Base-by-base conservation (phyloP, 2,888 invertebrate species). In the Pammene aurita region DNA sequence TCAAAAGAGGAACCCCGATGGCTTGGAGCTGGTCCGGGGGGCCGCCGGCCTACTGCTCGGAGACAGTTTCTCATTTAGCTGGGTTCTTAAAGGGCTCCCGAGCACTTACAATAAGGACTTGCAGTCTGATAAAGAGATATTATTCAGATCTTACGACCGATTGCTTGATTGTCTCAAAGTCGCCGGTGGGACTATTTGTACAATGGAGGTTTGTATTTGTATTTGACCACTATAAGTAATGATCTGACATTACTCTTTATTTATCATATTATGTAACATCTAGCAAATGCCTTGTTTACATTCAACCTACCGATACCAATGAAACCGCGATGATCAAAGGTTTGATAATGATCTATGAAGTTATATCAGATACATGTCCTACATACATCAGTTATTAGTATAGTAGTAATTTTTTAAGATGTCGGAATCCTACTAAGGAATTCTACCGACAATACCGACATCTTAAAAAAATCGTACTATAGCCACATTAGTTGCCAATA, bases 101-200 rank as follows among this genome's bases (percentile, higher is more conserved):
- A 96, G 96, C 50, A 96, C 97, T 0, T 97, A 97, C 83, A 97
- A 97, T 80, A 97, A 97, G 82, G 97, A 97, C 80, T 86, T 97
- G 67, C 97, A 97, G 84, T 95, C 95, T 73, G 97, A 97, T 80
- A 97, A 97, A 81, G 95, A 96, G 80, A 93, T 95, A 38, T 90
- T 97, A 80, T 97, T 97, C 84, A 94, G 95, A 75, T 93, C 95
- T 0, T 95, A 93, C 76, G 96, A 97, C 79, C 95, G 94, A 63
- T 79, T 97, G 62, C 56, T 86, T n/a, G 87, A 88, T 72, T 91
- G 90, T 70, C 73, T 92, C 6, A 90, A 87, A 83, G 95, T 97
- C 0, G 91, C 94, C 0, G 89, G 88, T 44, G 96, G 96, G 16
- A 95, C 95, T 0, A 79, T 97, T 5, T 81, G 88, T 56, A 95